These are phyloP conservation scores for Eucriotettix oculatus DNA, from an alignment of 2,888 invertebrate genomes.

Conservation along the genomic window DNA sequence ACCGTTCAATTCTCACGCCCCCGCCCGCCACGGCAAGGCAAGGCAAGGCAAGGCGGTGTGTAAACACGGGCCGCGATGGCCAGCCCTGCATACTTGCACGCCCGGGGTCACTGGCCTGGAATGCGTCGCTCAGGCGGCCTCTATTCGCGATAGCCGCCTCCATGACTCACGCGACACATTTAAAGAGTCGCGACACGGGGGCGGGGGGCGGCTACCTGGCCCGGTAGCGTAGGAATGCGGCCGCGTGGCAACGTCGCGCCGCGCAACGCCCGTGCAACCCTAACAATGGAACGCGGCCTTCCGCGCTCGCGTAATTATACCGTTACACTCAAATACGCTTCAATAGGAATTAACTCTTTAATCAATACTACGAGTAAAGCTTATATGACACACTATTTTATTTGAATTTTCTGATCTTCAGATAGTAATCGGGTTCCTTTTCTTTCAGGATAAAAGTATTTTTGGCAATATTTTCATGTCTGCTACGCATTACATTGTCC, in stretches of 20 bases:
- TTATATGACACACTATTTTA: too few relatives aligned
- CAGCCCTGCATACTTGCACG: neutral
- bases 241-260: neutral
- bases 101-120: neutral
- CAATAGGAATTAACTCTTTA: too few relatives aligned
- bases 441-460: too few relatives aligned
- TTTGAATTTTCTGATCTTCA: too few relatives aligned
- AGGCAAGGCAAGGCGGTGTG: too few relatives aligned
- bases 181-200: slow-evolving; percentile 9
- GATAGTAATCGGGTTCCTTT: too few relatives aligned
- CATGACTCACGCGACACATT: neutral
- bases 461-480: too few relatives aligned
- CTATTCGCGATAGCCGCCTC: neutral
- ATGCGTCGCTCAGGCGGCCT: neutral
- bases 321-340: too few relatives aligned
- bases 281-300: neutral
- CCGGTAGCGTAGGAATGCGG: neutral
- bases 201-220: neutral
- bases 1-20: neutral
- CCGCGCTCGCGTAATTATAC: neutral
- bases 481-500: too few relatives aligned
- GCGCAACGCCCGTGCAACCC: neutral
- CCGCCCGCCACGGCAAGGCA: too few relatives aligned
- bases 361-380: too few relatives aligned
- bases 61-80: neutral